These are phyloP conservation scores for Ophraella communa DNA, from an alignment of 2,888 invertebrate species.

Conservation along the genomic window DNA sequence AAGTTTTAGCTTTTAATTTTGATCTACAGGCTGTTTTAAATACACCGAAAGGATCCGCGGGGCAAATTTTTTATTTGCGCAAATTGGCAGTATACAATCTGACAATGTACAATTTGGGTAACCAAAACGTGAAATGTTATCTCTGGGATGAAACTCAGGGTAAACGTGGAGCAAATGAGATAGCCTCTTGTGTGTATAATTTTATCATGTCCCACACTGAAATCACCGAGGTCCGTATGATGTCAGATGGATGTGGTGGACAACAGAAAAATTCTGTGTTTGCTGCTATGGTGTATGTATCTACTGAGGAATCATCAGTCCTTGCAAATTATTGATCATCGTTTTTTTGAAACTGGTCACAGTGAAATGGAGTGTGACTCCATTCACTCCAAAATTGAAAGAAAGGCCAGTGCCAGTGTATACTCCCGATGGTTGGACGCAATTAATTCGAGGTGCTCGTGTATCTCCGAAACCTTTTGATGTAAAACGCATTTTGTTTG, in stretches of 20 bases:
- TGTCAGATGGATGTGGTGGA: slow-evolving; percentile 35
- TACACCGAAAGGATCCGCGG: slow-evolving; percentile 44
- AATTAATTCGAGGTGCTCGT: slow-evolving; percentile 38
- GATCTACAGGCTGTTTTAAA: slow-evolving; percentile 47
- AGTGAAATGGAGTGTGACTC: slow-evolving; percentile 29
- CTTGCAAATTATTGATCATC: slow-evolving; percentile 7
- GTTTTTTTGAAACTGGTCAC: slow-evolving; percentile 39
- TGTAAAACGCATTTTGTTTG: slow-evolving; percentile 21
- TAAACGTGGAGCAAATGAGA: slow-evolving; percentile 47
- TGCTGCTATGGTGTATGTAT: slow-evolving; percentile 27
- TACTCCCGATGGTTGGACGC: slow-evolving; percentile 42
- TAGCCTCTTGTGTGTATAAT: slow-evolving; percentile 42
- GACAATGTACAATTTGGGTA: neutral
- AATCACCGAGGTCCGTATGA: slow-evolving; percentile 29
- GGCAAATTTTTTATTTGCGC: slow-evolving; percentile 46
- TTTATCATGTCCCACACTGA: slow-evolving; percentile 23
- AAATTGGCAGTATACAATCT: slow-evolving; percentile 49
- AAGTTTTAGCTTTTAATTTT: slow-evolving; percentile 45
- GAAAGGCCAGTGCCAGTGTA: slow-evolving; percentile 44
- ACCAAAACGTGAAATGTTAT: slow-evolving; percentile 46
- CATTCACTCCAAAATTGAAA: slow-evolving; percentile 46
- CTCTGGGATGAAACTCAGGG: slow-evolving; percentile 49
- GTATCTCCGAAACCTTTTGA: slow-evolving; percentile 32
- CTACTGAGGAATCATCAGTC: slow-evolving; percentile 8
- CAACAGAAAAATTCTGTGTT: slow-evolving; percentile 24